Conservation (phyloP, 2,797 vertebrate species). For the Salarias fasciatus region DNA sequence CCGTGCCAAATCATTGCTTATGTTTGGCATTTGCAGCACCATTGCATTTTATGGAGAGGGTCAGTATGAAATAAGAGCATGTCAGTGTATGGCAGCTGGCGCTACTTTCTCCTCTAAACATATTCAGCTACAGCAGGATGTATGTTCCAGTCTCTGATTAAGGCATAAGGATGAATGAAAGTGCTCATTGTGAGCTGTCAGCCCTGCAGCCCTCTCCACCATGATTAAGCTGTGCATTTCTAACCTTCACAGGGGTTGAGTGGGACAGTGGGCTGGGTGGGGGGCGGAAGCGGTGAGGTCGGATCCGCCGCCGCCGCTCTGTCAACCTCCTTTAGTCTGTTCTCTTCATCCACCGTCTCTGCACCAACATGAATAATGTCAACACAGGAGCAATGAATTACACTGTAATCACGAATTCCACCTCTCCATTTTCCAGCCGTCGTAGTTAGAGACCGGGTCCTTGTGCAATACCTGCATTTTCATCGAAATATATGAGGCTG, state of each 20-base stretch:
- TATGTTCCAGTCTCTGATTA: slow-evolving; percentile 29
- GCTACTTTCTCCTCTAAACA: slow-evolving; percentile 14
- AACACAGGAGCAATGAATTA: slow-evolving; percentile 43
- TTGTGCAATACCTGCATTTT: slow-evolving; percentile 47
- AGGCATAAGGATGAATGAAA: slow-evolving; percentile 35
- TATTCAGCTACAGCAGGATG: slow-evolving; percentile 16
- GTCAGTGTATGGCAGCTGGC: slow-evolving; percentile 16
- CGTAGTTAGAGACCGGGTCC: slow-evolving; percentile 47
- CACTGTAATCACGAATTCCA: slow-evolving; percentile 51
- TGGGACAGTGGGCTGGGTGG: slow-evolving; percentile 38
- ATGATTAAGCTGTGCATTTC: slow-evolving; percentile 39
- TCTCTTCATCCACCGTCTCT: slow-evolving; percentile 75
- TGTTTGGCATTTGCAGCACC: slow-evolving; percentile 57
- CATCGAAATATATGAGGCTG: slow-evolving; percentile 31
- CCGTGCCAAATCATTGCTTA: slow-evolving; percentile 21
- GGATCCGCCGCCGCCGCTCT: slow-evolving; percentile 35
- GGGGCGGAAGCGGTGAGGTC: slow-evolving; percentile 41
- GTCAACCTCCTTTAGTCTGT: slow-evolving; percentile 72
- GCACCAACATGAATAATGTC: slow-evolving; percentile 55
- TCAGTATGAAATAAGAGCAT: slow-evolving; percentile 34
- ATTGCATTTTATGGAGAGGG: slow-evolving; percentile 33
- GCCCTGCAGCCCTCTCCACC: slow-evolving; percentile 3
- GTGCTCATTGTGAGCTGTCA: slow-evolving; percentile 16
- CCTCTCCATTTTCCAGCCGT: slow-evolving; percentile 23
- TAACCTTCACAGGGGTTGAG: slow-evolving; percentile 80